These are phyloP conservation scores for Drosophila ercepeae DNA, from an alignment of 1,140 invertebrate species.

Conservation along the genomic window DNA sequence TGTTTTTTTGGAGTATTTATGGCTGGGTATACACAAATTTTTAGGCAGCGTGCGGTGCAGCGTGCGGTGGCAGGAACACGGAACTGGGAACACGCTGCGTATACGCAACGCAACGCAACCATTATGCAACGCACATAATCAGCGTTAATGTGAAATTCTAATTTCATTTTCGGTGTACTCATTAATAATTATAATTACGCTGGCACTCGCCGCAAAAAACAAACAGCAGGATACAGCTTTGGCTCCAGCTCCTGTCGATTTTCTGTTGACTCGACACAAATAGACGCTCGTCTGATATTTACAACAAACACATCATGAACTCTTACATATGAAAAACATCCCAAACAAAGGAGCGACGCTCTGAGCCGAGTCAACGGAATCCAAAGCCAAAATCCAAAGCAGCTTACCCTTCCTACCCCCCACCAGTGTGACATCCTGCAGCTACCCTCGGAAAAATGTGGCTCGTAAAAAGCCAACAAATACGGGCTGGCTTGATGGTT, in stretches of 20 bases:
- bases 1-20: constrained; percentile 29
- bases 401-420: constrained; percentile 22
- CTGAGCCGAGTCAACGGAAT: constrained; percentile 71
- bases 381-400: constrained; percentile 69
- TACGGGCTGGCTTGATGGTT: constrained; percentile 25
- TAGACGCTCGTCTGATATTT: constrained; percentile 67
- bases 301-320: constrained; percentile 46
- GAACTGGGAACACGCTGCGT: constrained; percentile 26
- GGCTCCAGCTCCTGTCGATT: constrained; percentile 22
- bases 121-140: constrained; percentile 69
- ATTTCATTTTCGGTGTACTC: constrained; percentile 57
- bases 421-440: constrained; percentile 20
- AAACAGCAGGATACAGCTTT: not conserved
- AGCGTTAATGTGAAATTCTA: constrained; percentile 66
- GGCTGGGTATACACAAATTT: constrained; percentile 34
- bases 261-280: constrained; percentile 56
- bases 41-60: constrained; percentile 27
- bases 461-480: constrained; percentile 37
- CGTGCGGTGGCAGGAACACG: not conserved
- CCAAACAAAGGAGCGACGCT: constrained; percentile 63
- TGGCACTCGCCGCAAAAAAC: constrained; percentile 18
- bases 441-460: constrained; percentile 42
- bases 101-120: constrained; percentile 43
- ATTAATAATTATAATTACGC: constrained; percentile 76
- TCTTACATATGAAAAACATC: constrained; percentile 1